phyloP scores from a whole-genome alignment of 2,888 invertebrate genomes.

The Saturnia pavonia region DNA sequence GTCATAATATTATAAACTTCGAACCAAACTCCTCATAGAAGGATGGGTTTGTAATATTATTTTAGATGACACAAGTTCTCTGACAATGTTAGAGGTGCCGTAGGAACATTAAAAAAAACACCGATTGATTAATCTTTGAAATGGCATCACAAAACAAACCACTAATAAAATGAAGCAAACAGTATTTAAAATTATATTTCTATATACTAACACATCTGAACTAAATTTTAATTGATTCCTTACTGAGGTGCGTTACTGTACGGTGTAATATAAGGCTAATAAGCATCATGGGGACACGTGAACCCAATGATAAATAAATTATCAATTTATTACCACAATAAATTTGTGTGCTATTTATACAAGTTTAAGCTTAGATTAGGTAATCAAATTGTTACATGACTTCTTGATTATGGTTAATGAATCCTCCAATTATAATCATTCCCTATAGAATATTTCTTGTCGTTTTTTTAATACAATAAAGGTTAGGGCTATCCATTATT shows the following conservation, averaged over 20 bases:
- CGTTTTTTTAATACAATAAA: too few relatives aligned
- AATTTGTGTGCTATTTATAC: neutral
- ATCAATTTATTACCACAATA: conserved; percentile 1
- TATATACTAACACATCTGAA: neutral
- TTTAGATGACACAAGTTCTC: too few relatives aligned
- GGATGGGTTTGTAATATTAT: too few relatives aligned
- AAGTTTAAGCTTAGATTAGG: neutral
- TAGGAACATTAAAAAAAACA: too few relatives aligned
- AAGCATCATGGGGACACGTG: conserved; percentile 21
- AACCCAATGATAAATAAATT: conserved; percentile 16
- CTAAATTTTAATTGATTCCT: neutral
- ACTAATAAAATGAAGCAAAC: neutral
- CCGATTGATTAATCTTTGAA: too few relatives aligned
- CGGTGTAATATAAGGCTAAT: conserved; percentile 1
- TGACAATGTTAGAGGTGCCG: too few relatives aligned
- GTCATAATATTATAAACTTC: too few relatives aligned
- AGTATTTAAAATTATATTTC: neutral
- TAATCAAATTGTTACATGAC: neutral
- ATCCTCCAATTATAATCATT: neutral
- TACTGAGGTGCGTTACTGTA: neutral
- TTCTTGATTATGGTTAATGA: neutral
- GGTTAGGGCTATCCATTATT: too few relatives aligned
- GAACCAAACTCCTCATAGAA: too few relatives aligned
- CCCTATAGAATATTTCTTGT: neutral
- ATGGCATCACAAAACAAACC: neutral